Evolutionary conservation across 2,888 invertebrate species (phyloP), one percentile per base, ranked within the genome.

Genomic region (Ophion ventricosus): DNA sequence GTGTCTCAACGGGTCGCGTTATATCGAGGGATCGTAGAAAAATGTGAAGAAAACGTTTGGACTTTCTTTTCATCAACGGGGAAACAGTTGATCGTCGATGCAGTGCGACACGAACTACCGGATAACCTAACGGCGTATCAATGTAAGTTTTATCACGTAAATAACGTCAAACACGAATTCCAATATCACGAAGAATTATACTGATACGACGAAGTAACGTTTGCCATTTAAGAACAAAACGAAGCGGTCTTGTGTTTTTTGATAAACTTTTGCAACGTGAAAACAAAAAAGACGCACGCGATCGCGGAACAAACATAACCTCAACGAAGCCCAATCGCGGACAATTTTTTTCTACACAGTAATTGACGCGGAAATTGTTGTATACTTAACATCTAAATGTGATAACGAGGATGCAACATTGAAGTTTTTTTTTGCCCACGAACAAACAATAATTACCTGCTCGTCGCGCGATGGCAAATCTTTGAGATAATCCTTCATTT

Each of bases 391-490:
- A n/a, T n/a, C 43, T 7, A 43, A 43, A 49, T 49, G 14, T 49
- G 14, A 17, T 49, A 14, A 49, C 14, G 17, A 17, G 49, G 49
- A 49, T 17, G 49, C 49, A 17, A 49, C 3, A 3, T 14, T 2
- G 17, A 2, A 1, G 49, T 49, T 4, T 49, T 49, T 49, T 49
- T 0, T 49, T 49, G 17, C 0, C 0, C 4, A 49, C 2, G 14
- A 49, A 14, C 14, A 17, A 49, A 49, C 49, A 49, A 14, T 49
- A 49, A 87, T 89, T 92, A 95, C 96, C 93, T 95, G 94, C 91
- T 95, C 96, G 91, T 96, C 96, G 87, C 97, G 94, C 0, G 97
- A 97, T 0, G 97, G 97, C 91, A 97, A 94, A 81, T 94, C 94
- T 70, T 94, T 94, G 26, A 97, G 93, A 91, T 96, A 96, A 61